Conservation (phyloP, 2,888 invertebrate species). For the Pachymerium ferrugineum region DNA sequence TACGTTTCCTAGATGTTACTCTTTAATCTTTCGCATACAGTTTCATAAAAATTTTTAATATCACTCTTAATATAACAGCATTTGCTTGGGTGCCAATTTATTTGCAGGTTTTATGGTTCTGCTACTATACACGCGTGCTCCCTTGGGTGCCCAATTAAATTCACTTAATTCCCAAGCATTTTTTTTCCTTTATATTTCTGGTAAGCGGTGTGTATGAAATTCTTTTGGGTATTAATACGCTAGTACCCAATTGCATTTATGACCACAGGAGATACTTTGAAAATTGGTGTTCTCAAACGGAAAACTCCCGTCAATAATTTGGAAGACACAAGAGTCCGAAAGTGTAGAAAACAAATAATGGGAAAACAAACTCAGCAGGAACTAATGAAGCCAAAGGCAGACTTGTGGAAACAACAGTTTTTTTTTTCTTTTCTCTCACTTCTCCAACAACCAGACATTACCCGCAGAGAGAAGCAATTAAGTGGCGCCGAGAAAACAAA, state of each 20-base stretch:
- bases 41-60: conserved; percentile 24
- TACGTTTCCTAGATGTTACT: not conserved
- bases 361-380: conserved; percentile 22
- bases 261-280: not conserved
- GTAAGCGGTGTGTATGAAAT: not conserved
- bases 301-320: not conserved
- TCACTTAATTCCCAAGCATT: conserved; percentile 16
- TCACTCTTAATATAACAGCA: conserved; percentile 3
- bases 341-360: conserved; percentile 6
- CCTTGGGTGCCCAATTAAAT: conserved; percentile 14
- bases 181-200: not conserved
- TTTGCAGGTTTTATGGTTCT: not conserved
- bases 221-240: not conserved
- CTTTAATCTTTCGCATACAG: not conserved
- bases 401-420: not conserved
- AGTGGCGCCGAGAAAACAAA: conserved; percentile 9
- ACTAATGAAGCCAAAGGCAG: conserved; percentile 16
- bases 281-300: not conserved
- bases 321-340: not conserved
- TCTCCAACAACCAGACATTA: not conserved
- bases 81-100: conserved; percentile 25
- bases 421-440: conserved; percentile 2
- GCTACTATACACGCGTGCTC: conserved; percentile 24
- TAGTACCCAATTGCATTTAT: not conserved
- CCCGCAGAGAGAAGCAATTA: conserved; percentile 25